These are phyloP conservation scores for Globia sparganii DNA, from an alignment of 2,888 invertebrate species.

Conservation along the genomic window DNA sequence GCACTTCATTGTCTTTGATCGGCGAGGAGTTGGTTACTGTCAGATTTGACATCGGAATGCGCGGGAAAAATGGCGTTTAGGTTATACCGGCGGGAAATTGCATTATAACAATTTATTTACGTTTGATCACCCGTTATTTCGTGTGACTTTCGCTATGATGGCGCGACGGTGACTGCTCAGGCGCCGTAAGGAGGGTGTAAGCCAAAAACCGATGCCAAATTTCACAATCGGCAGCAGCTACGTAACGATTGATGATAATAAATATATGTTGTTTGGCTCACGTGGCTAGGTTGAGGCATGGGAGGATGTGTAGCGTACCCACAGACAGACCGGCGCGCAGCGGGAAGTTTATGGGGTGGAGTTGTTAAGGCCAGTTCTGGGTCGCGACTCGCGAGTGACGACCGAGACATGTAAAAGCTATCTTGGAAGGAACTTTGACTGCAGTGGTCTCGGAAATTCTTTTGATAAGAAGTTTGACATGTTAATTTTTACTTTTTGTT, in stretches of 20 bases:
- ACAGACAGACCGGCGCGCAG: background rate
- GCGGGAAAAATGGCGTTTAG: constrained; percentile 68
- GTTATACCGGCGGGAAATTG: constrained; percentile 76
- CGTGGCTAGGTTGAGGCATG: constrained; percentile 22
- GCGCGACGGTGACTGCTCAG: constrained; percentile 72
- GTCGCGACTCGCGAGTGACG: too few species aligned
- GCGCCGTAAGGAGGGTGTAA: constrained; percentile 65
- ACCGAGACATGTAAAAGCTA: background rate
- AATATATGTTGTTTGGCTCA: constrained; percentile 37
- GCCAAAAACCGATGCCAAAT: constrained; percentile 86
- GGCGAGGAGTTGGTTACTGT: constrained; percentile 58
- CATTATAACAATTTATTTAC: constrained; percentile 73
- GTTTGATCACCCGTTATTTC: constrained; percentile 23
- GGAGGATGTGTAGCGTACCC: constrained; percentile 10
- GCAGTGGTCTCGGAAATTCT: background rate
- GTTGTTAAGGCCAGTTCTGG: background rate
- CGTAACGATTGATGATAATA: constrained; percentile 43
- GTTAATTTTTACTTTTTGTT: background rate
- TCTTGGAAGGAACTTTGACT: background rate
- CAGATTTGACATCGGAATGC: constrained; percentile 67
- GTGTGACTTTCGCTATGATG: constrained; percentile 65
- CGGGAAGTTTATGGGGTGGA: background rate
- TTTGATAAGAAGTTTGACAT: background rate
- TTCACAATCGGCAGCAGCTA: constrained; percentile 77
- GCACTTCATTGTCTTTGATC: constrained; percentile 57